phyloP scores from a whole-genome alignment of 2,888 invertebrate species.

The Dysmachus trigonus region DNA sequence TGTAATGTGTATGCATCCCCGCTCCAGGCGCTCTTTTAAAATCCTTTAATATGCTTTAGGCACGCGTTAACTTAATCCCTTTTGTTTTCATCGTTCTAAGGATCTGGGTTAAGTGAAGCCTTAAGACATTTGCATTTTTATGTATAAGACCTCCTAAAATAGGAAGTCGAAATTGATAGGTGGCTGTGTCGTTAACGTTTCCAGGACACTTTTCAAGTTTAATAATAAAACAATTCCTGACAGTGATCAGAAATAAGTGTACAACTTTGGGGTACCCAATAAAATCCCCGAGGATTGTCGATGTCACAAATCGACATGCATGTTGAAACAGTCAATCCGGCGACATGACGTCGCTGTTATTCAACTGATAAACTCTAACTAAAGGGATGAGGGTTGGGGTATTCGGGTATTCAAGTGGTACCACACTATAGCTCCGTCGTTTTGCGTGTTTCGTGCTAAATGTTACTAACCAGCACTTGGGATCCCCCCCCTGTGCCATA shows the following conservation, averaged over 20 bases:
- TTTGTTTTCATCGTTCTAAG: neutral
- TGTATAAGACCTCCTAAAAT: neutral
- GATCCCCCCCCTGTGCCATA: neutral
- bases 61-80: neutral
- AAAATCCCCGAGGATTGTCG: neutral
- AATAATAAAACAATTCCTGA: neutral
- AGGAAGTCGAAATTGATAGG: neutral
- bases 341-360: conserved; percentile 26
- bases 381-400: neutral
- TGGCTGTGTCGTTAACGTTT: neutral
- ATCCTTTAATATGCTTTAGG: neutral
- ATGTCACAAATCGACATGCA: neutral
- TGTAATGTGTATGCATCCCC: neutral
- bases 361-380: neutral
- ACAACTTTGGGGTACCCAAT: neutral
- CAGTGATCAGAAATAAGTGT: neutral
- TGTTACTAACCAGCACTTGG: neutral
- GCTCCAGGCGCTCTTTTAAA: neutral
- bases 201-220: neutral
- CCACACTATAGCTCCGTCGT: neutral
- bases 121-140: neutral
- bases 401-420: no score
- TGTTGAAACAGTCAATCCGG: neutral
- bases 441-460: neutral
- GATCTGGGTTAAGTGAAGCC: neutral